Percentiles rank a stretch among this genome's conserved stretches.
Conservation (phyloP, 2,113 vertebrate genomes). For the Empidonax traillii region DNA sequence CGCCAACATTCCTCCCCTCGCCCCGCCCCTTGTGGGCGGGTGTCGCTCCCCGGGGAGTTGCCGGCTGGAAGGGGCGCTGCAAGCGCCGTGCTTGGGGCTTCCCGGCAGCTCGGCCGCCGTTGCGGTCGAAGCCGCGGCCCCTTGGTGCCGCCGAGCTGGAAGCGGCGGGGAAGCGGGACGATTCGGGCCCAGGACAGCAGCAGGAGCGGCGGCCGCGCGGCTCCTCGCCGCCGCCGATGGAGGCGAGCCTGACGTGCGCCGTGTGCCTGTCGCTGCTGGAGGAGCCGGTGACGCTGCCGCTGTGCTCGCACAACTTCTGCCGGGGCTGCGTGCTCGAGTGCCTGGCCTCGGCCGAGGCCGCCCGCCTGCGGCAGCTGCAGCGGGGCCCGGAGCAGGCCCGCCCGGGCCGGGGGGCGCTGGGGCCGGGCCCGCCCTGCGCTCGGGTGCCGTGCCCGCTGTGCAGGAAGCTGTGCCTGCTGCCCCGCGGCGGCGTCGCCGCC, state of each 20-base stretch:
- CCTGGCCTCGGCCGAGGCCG: not conserved
- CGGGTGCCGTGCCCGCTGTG: constrained; percentile 60
- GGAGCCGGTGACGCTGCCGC: constrained; percentile 67
- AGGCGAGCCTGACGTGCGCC: constrained; percentile 70
- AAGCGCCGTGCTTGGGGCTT: accelerated
- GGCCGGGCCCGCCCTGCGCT: not conserved
- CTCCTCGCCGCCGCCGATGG: constrained; percentile 16
- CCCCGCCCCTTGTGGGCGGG: not conserved
- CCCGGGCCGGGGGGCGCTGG: not conserved
- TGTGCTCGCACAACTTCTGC: constrained; percentile 74
- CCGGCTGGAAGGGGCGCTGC: not conserved
- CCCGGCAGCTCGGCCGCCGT: accelerated
- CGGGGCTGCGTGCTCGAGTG: constrained; percentile 59
- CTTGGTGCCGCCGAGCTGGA: not conserved
- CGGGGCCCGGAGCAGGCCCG: not conserved
- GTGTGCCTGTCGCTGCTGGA: constrained; percentile 68
- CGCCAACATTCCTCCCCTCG: accelerated
- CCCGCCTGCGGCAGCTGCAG: not conserved
- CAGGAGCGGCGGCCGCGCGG: not conserved
- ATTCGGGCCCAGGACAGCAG: not conserved
- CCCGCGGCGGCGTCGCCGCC: constrained; percentile 39
- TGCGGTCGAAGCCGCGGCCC: accelerated
- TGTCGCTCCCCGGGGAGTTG: not conserved
- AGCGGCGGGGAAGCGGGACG: not conserved
- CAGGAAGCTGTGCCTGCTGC: constrained; percentile 54